Conservation (phyloP, 2,797 vertebrate genomes). For the Gymnothorax javanicus region DNA sequence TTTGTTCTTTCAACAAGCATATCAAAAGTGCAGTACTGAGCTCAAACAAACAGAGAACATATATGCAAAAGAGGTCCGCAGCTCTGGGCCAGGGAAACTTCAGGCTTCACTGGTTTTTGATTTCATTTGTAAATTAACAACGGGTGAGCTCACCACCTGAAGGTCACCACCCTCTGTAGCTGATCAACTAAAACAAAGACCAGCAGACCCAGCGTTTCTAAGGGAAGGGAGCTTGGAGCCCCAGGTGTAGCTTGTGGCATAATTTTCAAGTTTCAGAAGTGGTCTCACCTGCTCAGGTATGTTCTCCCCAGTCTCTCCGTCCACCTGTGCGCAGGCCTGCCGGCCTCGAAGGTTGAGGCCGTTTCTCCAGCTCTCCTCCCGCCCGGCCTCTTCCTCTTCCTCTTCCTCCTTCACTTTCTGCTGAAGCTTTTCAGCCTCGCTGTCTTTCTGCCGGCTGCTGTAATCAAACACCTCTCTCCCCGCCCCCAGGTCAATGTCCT, state of each 20-base stretch:
- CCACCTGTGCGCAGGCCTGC: constrained; percentile 70
- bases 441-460: constrained; percentile 92
- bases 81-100: neutral
- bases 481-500: constrained; percentile 98
- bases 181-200: too few species aligned
- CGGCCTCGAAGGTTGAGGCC: constrained; percentile 72
- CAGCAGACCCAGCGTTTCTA: too few species aligned
- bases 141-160: too few species aligned
- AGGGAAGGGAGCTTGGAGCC: too few species aligned
- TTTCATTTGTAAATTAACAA: too few species aligned
- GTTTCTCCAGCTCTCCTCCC: constrained; percentile 82
- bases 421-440: constrained; percentile 86
- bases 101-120: neutral
- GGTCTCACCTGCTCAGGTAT: constrained; percentile 83
- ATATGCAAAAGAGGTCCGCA: neutral
- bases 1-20: neutral
- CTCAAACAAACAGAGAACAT: neutral
- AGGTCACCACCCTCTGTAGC: too few species aligned
- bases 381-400: constrained; percentile 72
- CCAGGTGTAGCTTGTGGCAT: too few species aligned
- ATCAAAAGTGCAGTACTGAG: neutral
- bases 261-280: neutral
- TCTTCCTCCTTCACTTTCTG: constrained; percentile 32
- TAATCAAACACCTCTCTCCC: constrained; percentile 98
- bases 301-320: constrained; percentile 96